Evolutionary conservation across 1,140 invertebrate genomes (phyloP), one percentile per base, ranked within the genome.

Genomic region (Acromyrmex heyeri): DNA sequence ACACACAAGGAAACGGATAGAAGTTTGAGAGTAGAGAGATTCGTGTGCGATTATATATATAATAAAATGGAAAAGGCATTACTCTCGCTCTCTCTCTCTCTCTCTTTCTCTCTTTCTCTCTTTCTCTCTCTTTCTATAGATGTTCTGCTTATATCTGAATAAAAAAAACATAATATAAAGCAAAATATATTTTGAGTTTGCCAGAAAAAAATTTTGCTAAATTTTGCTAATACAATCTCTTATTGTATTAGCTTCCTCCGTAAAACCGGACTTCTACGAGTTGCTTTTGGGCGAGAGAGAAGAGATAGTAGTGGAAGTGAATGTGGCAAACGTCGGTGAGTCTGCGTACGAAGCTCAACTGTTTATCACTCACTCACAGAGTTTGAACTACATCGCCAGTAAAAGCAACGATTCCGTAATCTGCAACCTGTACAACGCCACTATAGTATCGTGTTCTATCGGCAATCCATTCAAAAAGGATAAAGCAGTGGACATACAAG

Each of bases 311-410:
- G 95, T 99, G 0, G 96, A 97, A 53, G 96, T 99, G 14, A 97
- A 96, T 34, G 96, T 98, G 3, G 95, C 95, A 38, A 99, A 99
- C 93, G 91, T 96, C 27, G 97, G 97, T 3, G 99, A 99, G 93
- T 97, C 98, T 0, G 99, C 99, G 0, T 99, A 99, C 92, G 98
- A 99, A 93, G 97, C 98, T 0, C 97, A 97, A 90, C 93, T 99
- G 1, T 98, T 97, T 92, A 96, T 99, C 2, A 94, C 95, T 30
- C 98, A 99, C 94, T 97, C 98, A 27, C 94, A 96, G 55, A 97
- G 96, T 75, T 95, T 99, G 8, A 97, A 96, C 91, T 99, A 98
- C 91, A 97, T 98, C 91, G 97, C 97, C 27, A 96, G 95, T 34
- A 96, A 96, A 86, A 95, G 94, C 88, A 94, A 95, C 73, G 94